phyloP scores from a whole-genome alignment of 1,140 invertebrate species.

The Hylaeus volcanicus region DNA sequence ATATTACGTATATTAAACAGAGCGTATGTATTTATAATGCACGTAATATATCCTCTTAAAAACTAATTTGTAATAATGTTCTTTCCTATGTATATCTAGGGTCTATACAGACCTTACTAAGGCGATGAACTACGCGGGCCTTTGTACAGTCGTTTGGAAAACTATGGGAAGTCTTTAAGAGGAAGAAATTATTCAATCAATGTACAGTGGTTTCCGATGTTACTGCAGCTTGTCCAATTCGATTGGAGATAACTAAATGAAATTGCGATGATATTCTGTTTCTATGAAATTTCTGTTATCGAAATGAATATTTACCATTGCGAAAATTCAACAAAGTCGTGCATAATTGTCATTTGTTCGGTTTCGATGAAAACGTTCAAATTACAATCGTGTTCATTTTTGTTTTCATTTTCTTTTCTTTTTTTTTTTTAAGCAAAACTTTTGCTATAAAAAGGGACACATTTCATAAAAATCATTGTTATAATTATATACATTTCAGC shows the following conservation, averaged over 20 bases:
- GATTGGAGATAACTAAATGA: slow-evolving; percentile 34
- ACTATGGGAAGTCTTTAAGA: slow-evolving; percentile 75
- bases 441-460: slow-evolving; percentile 49
- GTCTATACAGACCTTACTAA: slow-evolving; percentile 76
- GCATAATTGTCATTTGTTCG: slow-evolving; percentile 2
- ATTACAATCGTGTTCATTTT: slow-evolving; percentile 2
- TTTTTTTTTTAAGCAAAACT: slow-evolving; percentile 14
- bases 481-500: slow-evolving; percentile 42
- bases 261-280: slow-evolving; percentile 20
- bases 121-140: slow-evolving; percentile 75
- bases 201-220: slow-evolving; percentile 37
- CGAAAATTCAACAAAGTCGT: background rate
- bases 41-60: slow-evolving; percentile 70
- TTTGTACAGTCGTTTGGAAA: slow-evolving; percentile 78
- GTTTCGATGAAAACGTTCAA: slow-evolving; percentile 8
- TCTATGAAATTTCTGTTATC: slow-evolving; percentile 1
- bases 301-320: slow-evolving; percentile 15
- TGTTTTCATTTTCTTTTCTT: slow-evolving; percentile 26
- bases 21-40: slow-evolving; percentile 64
- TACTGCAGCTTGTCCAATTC: slow-evolving; percentile 21
- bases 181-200: slow-evolving; percentile 69
- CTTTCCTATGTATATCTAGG: slow-evolving; percentile 71
- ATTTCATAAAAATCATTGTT: slow-evolving; percentile 57
- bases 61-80: slow-evolving; percentile 70
- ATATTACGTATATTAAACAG: slow-evolving; percentile 72